Evolutionary conservation across 2,113 vertebrate species (phyloP).

Genomic region (Casuarius casuarius): DNA sequence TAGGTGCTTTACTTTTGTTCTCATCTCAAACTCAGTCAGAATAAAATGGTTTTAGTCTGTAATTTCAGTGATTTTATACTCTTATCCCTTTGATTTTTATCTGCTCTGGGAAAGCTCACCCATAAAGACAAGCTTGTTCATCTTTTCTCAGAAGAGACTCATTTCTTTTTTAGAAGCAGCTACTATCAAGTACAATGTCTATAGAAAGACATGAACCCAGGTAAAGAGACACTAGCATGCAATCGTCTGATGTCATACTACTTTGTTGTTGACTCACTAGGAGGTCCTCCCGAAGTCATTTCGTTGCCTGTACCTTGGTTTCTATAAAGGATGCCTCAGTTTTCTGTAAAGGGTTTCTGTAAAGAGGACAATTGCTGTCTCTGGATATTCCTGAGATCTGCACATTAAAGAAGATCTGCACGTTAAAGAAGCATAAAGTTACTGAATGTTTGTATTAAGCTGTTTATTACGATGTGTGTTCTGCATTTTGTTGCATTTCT

Average conservation of each 20-base stretch:
- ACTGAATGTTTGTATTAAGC: not conserved
- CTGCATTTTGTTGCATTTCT: not conserved
- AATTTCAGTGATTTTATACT: not conserved
- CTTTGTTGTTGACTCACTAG: not conserved
- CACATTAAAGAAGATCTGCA: not conserved
- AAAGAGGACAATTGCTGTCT: not conserved
- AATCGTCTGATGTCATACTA: not conserved
- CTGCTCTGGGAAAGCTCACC: not conserved
- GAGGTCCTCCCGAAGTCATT: not conserved
- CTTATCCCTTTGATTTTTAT: not conserved
- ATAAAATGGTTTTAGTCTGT: not conserved
- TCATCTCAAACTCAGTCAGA: not conserved
- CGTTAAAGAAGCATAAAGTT: not conserved
- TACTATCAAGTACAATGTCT: not conserved
- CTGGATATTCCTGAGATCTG: accelerated
- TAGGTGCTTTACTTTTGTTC: not conserved
- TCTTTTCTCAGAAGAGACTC: not conserved
- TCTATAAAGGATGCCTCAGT: not conserved
- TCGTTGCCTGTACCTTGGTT: not conserved
- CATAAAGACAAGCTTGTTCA: not conserved
- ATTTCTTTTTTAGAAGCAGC: not conserved
- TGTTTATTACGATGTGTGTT: not conserved
- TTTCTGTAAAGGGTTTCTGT: not conserved
- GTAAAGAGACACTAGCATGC: not conserved
- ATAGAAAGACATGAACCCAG: not conserved